Conservation (phyloP, 2,113 vertebrate genomes). For the Puntigrus tetrazona region DNA sequence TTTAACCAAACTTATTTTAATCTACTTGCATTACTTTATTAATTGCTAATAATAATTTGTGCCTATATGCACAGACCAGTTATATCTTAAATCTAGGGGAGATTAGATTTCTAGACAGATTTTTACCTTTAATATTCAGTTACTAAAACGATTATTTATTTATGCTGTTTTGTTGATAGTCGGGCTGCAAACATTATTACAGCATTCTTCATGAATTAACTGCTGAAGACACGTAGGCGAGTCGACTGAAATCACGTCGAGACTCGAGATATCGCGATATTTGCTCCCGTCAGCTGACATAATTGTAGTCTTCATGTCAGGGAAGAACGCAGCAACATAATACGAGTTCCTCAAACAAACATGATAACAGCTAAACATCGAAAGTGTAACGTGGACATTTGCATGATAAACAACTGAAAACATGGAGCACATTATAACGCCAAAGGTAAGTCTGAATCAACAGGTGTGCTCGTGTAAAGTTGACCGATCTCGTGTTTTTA, state of each 20-base stretch:
- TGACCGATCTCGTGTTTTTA: not conserved
- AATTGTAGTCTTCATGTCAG: not conserved
- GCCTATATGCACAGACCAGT: not conserved
- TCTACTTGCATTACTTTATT: too few relatives aligned
- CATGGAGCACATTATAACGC: slow-evolving; percentile 58
- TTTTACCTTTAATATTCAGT: not conserved
- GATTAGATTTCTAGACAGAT: not conserved
- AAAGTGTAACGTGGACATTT: not conserved
- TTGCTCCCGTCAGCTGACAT: slow-evolving; percentile 14
- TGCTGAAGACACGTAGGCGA: not conserved
- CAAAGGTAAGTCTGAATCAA: slow-evolving; percentile 51
- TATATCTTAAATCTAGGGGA: not conserved
- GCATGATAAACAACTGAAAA: not conserved
- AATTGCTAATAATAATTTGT: not conserved
- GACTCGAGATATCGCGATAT: slow-evolving; percentile 33
- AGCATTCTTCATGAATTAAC: not conserved
- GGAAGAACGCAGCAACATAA: not conserved
- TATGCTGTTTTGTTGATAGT: not conserved
- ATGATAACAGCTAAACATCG: slow-evolving; percentile 8
- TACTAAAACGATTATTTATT: not conserved
- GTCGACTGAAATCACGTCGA: not conserved
- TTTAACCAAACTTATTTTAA: not conserved
- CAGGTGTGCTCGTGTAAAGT: not conserved
- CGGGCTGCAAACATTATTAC: not conserved
- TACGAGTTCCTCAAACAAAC: slow-evolving; percentile 34